These are phyloP conservation scores for Meteorus sp. DNA, from an alignment of 1,140 invertebrate genomes.

Conservation along the genomic window DNA sequence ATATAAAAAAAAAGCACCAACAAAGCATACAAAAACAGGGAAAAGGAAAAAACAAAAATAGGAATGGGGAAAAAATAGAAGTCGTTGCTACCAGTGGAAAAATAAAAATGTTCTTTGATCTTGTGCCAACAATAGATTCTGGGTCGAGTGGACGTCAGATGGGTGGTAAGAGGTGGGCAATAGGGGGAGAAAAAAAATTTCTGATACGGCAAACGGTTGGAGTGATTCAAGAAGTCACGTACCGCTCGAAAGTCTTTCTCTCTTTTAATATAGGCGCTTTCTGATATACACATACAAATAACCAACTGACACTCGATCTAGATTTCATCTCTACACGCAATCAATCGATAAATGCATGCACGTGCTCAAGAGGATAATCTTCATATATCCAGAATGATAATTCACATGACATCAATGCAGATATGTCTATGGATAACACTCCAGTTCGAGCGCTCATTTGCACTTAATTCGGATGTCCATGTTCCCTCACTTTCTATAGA, in stretches of 20 bases:
- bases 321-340: slow-evolving; percentile 21
- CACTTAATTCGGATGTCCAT: no score
- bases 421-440: neutral
- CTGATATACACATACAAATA: neutral
- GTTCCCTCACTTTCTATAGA: no score
- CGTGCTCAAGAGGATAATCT: slow-evolving; percentile 20
- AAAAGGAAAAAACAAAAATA: neutral
- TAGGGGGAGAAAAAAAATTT: no score
- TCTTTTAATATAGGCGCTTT: no score
- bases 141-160: slow-evolving; percentile 19
- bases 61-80: neutral
- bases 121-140: slow-evolving; percentile 20
- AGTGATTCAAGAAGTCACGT: slow-evolving; percentile 27
- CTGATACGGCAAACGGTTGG: slow-evolving; percentile 18
- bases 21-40: neutral
- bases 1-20: neutral
- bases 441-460: no score
- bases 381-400: no score
- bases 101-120: slow-evolving; percentile 21
- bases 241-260: no score
- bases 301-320: neutral
- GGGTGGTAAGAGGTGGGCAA: no score
- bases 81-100: neutral
- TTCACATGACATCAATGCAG: no score
- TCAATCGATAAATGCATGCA: slow-evolving; percentile 7